Conservation (phyloP, 2,888 invertebrate genomes). For the Spisula solida region DNA sequence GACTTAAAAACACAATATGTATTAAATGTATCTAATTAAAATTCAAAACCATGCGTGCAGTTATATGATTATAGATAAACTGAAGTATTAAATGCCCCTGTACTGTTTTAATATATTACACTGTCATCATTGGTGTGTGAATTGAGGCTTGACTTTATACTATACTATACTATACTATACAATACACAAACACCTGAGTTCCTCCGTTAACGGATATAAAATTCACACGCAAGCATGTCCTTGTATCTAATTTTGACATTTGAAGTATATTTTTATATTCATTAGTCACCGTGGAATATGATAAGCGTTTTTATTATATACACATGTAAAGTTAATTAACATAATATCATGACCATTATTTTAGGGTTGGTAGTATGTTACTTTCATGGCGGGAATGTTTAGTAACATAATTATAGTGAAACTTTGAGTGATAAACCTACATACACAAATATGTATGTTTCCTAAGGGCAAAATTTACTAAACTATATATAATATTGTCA, state of each 20-base stretch:
- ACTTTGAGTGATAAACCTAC: background rate
- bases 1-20: slow-evolving; percentile 22
- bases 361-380: background rate
- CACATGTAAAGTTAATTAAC: background rate
- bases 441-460: slow-evolving; percentile 1
- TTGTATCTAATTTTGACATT: slow-evolving; percentile 18
- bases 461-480: background rate
- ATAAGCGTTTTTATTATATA: background rate
- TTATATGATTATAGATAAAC: slow-evolving; percentile 41
- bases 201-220: background rate
- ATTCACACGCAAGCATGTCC: background rate
- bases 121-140: background rate
- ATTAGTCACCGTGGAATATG: background rate
- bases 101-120: slow-evolving; percentile 37
- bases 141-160: slow-evolving; percentile 1
- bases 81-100: slow-evolving; percentile 8
- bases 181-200: background rate
- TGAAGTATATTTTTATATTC: slow-evolving; percentile 22
- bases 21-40: slow-evolving; percentile 17
- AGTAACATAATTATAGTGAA: background rate
- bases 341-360: background rate
- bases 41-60: slow-evolving; percentile 29
- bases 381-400: background rate
- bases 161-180: background rate
- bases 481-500: no score